phyloP scores from a whole-genome alignment of 2,797 vertebrate genomes.

The Periophthalmus magnuspinnatus region DNA sequence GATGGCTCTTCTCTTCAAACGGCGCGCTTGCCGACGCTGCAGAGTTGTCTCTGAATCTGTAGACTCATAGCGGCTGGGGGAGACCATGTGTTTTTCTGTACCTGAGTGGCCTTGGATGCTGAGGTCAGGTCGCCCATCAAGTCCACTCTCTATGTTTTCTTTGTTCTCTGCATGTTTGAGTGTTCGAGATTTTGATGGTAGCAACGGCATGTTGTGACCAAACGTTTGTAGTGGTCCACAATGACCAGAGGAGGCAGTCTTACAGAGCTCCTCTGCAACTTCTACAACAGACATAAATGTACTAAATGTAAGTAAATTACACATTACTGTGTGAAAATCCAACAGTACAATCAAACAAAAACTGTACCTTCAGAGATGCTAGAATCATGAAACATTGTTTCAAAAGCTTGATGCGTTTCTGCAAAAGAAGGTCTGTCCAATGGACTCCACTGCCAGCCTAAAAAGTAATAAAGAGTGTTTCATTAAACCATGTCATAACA shows the following conservation, averaged over 20 bases:
- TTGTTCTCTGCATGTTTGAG: constrained; percentile 96
- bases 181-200: constrained; percentile 92
- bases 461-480: constrained; percentile 10
- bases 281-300: constrained; percentile 72
- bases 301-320: neutral
- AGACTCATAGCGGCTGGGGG: constrained; percentile 38
- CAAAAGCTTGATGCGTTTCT: constrained; percentile 97
- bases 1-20: constrained; percentile 71
- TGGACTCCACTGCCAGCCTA: constrained; percentile 98
- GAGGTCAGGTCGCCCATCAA: constrained; percentile 80
- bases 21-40: constrained; percentile 63
- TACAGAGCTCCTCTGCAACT: constrained; percentile 96
- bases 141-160: constrained; percentile 91
- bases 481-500: neutral
- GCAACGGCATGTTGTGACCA: constrained; percentile 87
- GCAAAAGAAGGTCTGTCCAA: constrained; percentile 95
- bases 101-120: constrained; percentile 88
- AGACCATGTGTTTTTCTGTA: constrained; percentile 64
- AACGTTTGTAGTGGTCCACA: constrained; percentile 82
- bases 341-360: neutral
- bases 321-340: neutral
- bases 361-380: constrained; percentile 95
- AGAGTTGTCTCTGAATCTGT: constrained; percentile 18
- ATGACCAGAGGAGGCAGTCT: constrained; percentile 85
- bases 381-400: constrained; percentile 99